Percentiles rank a stretch among this genome's conserved stretches.
Evolutionary conservation across 2,888 invertebrate species (phyloP).

Genomic region (Apamea monoglypha): DNA sequence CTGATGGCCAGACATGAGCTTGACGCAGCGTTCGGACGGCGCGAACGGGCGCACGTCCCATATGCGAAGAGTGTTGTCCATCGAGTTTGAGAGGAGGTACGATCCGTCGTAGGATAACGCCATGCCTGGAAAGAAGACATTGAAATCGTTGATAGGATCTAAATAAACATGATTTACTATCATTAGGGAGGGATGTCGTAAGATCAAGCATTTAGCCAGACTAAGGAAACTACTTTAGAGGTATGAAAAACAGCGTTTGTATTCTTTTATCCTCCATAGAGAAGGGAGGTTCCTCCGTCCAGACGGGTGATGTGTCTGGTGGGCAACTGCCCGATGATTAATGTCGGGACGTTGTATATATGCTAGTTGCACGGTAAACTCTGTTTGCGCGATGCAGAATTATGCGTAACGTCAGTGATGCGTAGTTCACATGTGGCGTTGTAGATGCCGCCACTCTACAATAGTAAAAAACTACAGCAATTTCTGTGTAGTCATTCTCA

Average conservation of each 20-base stretch:
- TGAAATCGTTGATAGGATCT: background rate
- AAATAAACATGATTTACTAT: background rate
- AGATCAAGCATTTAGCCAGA: background rate
- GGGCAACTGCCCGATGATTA: no score
- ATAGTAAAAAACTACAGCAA: slow-evolving; percentile 1
- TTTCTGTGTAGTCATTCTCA: background rate
- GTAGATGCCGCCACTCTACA: background rate
- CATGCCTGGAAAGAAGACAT: slow-evolving; percentile 86
- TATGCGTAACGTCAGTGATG: no score
- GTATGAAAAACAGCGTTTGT: no score
- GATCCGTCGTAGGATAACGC: slow-evolving; percentile 96
- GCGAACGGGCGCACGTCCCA: slow-evolving; percentile 99
- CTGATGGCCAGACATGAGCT: slow-evolving; percentile 97
- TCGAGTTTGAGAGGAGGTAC: slow-evolving; percentile 98
- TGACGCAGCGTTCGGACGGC: slow-evolving; percentile 97
- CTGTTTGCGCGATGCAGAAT: no score
- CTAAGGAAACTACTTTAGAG: background rate
- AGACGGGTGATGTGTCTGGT: no score
- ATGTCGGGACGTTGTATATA: no score
- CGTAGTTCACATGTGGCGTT: no score
- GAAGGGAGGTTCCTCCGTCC: no score
- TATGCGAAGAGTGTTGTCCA: slow-evolving; percentile 98
- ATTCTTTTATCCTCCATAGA: no score
- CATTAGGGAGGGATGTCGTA: background rate
- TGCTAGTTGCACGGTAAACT: no score